Base-by-base conservation (phyloP, 2,888 invertebrate species). In the Camponotus fellah region DNA sequence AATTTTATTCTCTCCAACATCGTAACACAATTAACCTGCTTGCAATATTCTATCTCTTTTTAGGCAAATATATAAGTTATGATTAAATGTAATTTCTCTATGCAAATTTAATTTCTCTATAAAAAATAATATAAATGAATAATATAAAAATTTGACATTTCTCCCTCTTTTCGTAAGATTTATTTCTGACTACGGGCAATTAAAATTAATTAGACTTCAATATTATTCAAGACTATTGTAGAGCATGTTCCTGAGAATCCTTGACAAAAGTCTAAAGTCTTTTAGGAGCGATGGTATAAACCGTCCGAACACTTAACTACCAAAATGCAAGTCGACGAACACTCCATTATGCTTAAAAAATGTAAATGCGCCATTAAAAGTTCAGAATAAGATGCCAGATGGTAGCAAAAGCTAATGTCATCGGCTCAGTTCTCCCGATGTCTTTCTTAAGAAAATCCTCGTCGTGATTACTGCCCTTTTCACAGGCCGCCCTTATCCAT, bases 341-440 rank as follows among this genome's bases (percentile, higher is more conserved):
- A 17, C 37, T 79, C 12, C 26, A 72, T 72, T 60, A 60, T 53
- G 72, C 79, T 79, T 72, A 60, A 79, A 79, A 79, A 79, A 79
- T 79, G 72, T 72, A 62, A 79, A 79, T 79, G 74, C 46, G 26
- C 74, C 34, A 60, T 79, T 79, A 79, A 79, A 79, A 79, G 79
- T 72, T 72, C 60, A 17, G 5, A 46, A 46, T 72, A 79, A 72
- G 46, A 72, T 72, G 60, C 79, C 74, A 72, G 74, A 60, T 72
- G 60, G 26, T 79, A 34, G 74, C 34, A 79, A 46, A 5, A 12
- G 37, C 58, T 72, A 72, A 72, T 79, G 46, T 74, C 79, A 74
- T 60, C 46, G 21, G 34, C 17, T 32, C 37, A 34, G 46, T 14
- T 32, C 37, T 37, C 21, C 21, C 53, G 46, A 60, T 60, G 60